Conservation (phyloP, 2,888 invertebrate species). For the Drosophila fulvimacula region DNA sequence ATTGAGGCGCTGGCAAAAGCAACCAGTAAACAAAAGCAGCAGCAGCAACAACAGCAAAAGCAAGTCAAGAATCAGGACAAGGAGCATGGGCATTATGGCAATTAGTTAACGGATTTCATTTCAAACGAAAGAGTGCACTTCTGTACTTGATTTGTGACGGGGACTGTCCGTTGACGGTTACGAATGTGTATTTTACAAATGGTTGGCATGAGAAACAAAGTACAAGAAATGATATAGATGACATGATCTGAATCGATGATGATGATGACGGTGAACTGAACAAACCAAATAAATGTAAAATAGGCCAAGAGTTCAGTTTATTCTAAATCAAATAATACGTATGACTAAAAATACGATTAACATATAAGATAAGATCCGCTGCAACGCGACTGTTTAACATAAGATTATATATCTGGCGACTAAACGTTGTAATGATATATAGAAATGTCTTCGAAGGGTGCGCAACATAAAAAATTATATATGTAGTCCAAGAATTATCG, state of each 20-base stretch:
- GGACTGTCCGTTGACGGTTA: slow-evolving; percentile 51
- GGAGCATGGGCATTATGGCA: slow-evolving; percentile 36
- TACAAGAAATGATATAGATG: slow-evolving; percentile 44
- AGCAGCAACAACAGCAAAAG: slow-evolving; percentile 13
- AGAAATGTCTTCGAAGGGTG: slow-evolving; percentile 77
- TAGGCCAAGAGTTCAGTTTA: slow-evolving; percentile 62
- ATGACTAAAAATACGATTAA: slow-evolving; percentile 61
- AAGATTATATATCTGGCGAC: slow-evolving; percentile 67
- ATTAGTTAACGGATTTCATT: slow-evolving; percentile 65
- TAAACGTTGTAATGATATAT: slow-evolving; percentile 65
- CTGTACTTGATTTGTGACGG: slow-evolving; percentile 71
- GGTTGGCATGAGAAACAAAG: slow-evolving; percentile 52
- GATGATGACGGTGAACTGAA: slow-evolving; percentile 5
- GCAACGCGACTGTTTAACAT: slow-evolving; percentile 52
- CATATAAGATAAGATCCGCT: slow-evolving; percentile 60
- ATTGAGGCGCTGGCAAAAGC: slow-evolving; percentile 85
- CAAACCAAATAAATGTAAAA: slow-evolving; percentile 22
- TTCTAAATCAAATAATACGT: slow-evolving; percentile 63
- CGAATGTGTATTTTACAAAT: slow-evolving; percentile 35
- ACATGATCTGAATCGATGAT: slow-evolving; percentile 2
- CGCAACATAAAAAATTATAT: slow-evolving; percentile 48
- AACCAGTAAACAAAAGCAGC: slow-evolving; percentile 11
- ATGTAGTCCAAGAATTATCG: slow-evolving; percentile 23
- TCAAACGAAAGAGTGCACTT: slow-evolving; percentile 78
- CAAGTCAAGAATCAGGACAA: slow-evolving; percentile 13